These are phyloP conservation scores for Caenorhabditis panamensis DNA, from an alignment of 2,888 invertebrate genomes.

Conservation along the genomic window DNA sequence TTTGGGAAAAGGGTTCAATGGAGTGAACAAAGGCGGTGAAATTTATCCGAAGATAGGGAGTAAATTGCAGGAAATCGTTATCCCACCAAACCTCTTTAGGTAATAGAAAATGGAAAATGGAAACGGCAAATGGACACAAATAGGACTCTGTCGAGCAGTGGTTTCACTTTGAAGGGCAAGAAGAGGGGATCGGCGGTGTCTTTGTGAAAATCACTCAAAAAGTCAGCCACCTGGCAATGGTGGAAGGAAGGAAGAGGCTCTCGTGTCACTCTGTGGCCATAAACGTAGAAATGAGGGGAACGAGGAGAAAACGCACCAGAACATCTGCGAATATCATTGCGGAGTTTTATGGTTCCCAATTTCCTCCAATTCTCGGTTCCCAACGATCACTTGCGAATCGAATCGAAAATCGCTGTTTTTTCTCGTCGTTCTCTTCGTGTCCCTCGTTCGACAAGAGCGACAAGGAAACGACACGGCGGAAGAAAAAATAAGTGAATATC, in stretches of 20 bases:
- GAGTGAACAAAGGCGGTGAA: constrained; percentile 28
- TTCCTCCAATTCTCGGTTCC: neutral
- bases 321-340: constrained; percentile 60
- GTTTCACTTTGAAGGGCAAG: neutral
- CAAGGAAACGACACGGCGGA: neutral
- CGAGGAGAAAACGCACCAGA: constrained; percentile 46
- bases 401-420: constrained; percentile 27
- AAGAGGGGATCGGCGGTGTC: neutral
- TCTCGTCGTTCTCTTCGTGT: constrained; percentile 1
- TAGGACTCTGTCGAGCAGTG: neutral
- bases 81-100: neutral
- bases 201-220: neutral
- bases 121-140: neutral
- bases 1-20: constrained; percentile 50
- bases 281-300: constrained; percentile 9
- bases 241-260: neutral
- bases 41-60: neutral
- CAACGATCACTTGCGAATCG: constrained; percentile 27
- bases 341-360: constrained; percentile 36
- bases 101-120: neutral
- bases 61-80: constrained; percentile 60
- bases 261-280: constrained; percentile 16
- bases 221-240: constrained; percentile 19
- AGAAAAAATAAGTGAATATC: constrained; percentile 13
- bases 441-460: neutral